Base-by-base conservation (phyloP, 2,113 vertebrate genomes). In the Carassius carassius region DNA sequence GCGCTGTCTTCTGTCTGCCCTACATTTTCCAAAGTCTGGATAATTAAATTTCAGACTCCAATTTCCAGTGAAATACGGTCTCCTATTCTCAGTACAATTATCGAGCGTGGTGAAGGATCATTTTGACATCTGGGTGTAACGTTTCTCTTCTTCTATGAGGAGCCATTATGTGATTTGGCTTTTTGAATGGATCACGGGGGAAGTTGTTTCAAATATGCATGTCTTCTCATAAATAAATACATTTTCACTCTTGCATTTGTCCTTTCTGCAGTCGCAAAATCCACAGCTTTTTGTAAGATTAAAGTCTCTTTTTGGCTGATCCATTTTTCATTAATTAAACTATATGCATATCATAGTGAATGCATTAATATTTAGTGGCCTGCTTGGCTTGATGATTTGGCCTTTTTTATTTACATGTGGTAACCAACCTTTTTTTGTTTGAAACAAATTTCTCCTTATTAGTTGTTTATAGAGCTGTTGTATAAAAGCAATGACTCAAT, bases 31-130 rank as follows among this genome's bases (percentile, higher is more conserved):
- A 90, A 91, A 92, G 92, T 91, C 88, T 89, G 88, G 90, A 93
- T 94, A 93, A 95, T 95, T 94, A 92, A 89, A 94, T 94, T 93
- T 93, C 89, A 93, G 88, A 88, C 91, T 83, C 88, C 87, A 91
- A 91, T 94, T 94, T 92, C 93, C 90, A 87, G 91, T 89, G 92
- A 92, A 92, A 92, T 90, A 88, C 88, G 23, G 89, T 89, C 85
- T 93, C 88, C 90, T 74, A 86, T 90, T 93, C 92, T 91, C 87
- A 82, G 87, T 88, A 92, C 91, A 94, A 93, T 94, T 94, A 93
- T 91, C 85, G 32, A 86, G 86, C 84, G 87, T 92, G 86, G 77
- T 86, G 87, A 90, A 91, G 91, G 92, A 90, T 90, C 86, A 85
- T 90, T 91, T 93, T 93, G 92, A 90, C 92, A 90, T 91, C 78